These are phyloP conservation scores for Hystrix brachyura DNA, from an alignment of 2,113 vertebrate species.

Conservation along the genomic window DNA sequence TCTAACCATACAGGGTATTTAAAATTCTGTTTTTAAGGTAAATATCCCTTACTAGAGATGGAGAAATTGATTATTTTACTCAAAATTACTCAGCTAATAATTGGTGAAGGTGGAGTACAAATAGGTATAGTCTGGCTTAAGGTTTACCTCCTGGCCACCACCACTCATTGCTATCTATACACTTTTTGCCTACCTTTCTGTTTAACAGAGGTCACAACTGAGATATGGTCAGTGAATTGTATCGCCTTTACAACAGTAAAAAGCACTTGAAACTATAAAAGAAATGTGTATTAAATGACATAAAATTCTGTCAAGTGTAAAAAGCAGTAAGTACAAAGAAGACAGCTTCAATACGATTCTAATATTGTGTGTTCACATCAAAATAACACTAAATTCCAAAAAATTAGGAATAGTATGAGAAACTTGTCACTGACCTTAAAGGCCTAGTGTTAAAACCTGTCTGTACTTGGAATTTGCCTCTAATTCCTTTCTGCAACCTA, in stretches of 20 bases:
- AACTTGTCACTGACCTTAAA: constrained; percentile 5
- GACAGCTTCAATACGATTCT: constrained; percentile 28
- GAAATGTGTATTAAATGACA: not conserved
- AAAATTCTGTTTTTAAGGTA: constrained; percentile 12
- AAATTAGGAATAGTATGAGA: not conserved
- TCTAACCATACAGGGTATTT: not conserved
- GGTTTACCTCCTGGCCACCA: not conserved
- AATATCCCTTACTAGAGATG: constrained; percentile 23
- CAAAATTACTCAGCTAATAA: constrained; percentile 49
- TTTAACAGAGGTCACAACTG: constrained; percentile 11
- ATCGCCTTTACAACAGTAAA: constrained; percentile 36
- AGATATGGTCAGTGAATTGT: constrained; percentile 13
- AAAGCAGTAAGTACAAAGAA: not conserved
- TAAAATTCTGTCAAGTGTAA: constrained; percentile 1
- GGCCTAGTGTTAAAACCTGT: not conserved
- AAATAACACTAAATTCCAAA: constrained; percentile 10
- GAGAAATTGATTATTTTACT: constrained; percentile 43
- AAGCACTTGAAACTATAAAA: not conserved
- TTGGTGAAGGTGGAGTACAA: not conserved
- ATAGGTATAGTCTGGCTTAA: not conserved
- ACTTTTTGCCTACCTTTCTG: not conserved
- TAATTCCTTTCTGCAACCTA: not conserved
- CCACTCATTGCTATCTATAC: not conserved
- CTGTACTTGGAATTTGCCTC: constrained; percentile 14
- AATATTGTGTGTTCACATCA: not conserved